Evolutionary conservation across 2,888 invertebrate genomes (phyloP).

Genomic region (Drosophila nr. perissopoda): DNA sequence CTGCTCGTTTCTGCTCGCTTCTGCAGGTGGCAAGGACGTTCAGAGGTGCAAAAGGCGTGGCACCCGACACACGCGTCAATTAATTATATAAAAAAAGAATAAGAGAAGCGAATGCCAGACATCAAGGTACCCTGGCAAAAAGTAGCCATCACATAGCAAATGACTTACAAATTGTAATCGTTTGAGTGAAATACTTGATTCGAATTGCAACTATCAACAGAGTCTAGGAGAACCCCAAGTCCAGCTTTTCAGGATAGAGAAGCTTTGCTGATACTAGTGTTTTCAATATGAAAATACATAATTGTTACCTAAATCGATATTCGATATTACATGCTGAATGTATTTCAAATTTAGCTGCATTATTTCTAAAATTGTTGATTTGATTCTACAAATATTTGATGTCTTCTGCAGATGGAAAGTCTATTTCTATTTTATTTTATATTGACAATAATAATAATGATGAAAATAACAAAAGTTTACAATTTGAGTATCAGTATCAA

Average conservation of each 20-base stretch:
- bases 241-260: background rate
- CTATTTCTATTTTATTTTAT: too few relatives aligned
- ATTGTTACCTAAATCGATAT: background rate
- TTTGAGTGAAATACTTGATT: background rate
- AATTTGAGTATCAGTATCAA: background rate
- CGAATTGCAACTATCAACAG: background rate
- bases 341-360: background rate
- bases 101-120: conserved; percentile 5
- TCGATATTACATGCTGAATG: background rate
- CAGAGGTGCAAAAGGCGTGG: conserved; percentile 23
- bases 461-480: background rate
- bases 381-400: background rate
- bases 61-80: conserved; percentile 68
- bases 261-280: background rate
- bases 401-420: background rate
- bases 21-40: conserved; percentile 8
- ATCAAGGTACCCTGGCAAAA: conserved; percentile 17
- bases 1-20: background rate
- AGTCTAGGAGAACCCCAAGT: background rate
- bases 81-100: conserved; percentile 60
- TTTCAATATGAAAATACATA: background rate
- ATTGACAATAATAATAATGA: background rate
- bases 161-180: background rate
- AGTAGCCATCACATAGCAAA: background rate
- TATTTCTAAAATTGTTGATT: background rate